A percentile compares a stretch with the other conserved stretches of the same genome.
Evolutionary conservation across 2,113 vertebrate genomes (phyloP).

Genomic region (Sapajus apella): DNA sequence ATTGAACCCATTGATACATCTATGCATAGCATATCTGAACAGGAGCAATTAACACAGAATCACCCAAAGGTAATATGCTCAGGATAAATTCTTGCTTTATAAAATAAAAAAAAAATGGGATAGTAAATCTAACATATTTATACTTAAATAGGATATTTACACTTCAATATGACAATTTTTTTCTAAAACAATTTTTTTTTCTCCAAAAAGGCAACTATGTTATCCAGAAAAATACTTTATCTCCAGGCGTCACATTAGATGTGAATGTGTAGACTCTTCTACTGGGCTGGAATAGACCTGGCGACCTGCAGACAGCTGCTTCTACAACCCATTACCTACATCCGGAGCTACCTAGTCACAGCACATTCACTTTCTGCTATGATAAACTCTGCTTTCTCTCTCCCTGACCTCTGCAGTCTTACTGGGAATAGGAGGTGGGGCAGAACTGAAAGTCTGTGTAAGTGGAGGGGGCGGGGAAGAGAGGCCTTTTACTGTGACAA

Average conservation of each 20-base stretch:
- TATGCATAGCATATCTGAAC: not conserved
- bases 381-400: not conserved
- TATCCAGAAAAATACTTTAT: slow-evolving; percentile 22
- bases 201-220: not conserved
- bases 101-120: not conserved
- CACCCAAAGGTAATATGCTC: not conserved
- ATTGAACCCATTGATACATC: not conserved
- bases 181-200: not conserved
- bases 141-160: not conserved
- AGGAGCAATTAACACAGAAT: not conserved
- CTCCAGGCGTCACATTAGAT: not conserved
- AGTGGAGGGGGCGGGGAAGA: not conserved
- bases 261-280: not conserved
- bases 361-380: not conserved
- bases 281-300: not conserved
- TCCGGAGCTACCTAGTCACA: not conserved
- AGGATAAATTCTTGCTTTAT: not conserved
- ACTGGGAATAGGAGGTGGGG: not conserved
- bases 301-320: not conserved
- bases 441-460: not conserved
- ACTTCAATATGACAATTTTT: not conserved
- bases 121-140: not conserved
- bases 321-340: not conserved
- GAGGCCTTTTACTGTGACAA: not conserved
- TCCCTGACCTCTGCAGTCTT: not conserved